Evolutionary conservation across 2,113 vertebrate species (phyloP).

Genomic region (Pipa parva): DNA sequence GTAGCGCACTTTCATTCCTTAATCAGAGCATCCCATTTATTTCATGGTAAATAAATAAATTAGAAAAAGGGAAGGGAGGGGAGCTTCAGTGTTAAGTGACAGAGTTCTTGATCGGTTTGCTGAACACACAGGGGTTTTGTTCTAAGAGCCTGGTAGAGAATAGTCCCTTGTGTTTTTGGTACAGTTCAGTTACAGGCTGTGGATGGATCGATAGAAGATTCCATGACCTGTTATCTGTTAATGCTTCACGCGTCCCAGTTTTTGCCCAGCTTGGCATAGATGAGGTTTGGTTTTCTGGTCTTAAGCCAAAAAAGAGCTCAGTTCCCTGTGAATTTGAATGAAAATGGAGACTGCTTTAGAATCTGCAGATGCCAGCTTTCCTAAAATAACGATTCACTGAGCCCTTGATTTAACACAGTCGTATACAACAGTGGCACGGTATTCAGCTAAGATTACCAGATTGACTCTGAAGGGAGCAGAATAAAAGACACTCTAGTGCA

Average conservation of each 20-base stretch:
- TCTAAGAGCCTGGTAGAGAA: constrained; percentile 21
- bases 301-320: background rate
- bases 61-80: constrained; percentile 8
- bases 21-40: constrained; percentile 19
- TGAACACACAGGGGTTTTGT: constrained; percentile 39
- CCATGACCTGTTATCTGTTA: constrained; percentile 35
- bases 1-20: background rate
- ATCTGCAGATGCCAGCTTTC: background rate
- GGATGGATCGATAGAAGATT: constrained; percentile 38
- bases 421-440: too few relatives aligned
- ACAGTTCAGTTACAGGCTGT: constrained; percentile 37
- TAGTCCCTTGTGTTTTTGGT: constrained; percentile 27
- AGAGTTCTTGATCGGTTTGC: constrained; percentile 23
- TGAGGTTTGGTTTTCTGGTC: background rate
- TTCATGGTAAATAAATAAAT: constrained; percentile 36
- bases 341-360: background rate
- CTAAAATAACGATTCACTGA: background rate
- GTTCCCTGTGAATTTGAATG: background rate
- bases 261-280: constrained; percentile 26
- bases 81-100: constrained; percentile 35
- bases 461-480: too few relatives aligned
- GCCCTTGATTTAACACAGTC: background rate
- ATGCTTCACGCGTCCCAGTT: background rate
- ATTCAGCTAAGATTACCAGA: too few relatives aligned
- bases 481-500: too few relatives aligned